phyloP scores from a whole-genome alignment of 2,113 vertebrate genomes.

The Lophius piscatorius region DNA sequence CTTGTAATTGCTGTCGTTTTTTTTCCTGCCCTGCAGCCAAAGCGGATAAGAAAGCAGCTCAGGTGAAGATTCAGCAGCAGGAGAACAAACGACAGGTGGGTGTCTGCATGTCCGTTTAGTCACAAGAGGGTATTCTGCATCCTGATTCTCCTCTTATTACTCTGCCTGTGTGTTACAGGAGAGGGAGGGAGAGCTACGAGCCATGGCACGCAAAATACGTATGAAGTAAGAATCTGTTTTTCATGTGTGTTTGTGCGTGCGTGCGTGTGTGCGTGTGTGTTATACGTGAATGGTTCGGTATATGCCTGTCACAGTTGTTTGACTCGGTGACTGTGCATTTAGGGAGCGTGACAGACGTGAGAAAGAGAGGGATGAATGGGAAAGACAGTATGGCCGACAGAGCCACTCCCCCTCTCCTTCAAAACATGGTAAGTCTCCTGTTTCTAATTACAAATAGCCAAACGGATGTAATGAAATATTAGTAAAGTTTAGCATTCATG shows the following conservation, averaged over 20 bases:
- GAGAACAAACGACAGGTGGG: conserved; percentile 90
- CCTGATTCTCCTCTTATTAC: not conserved
- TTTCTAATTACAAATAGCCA: conserved; percentile 3
- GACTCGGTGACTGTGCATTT: conserved; percentile 42
- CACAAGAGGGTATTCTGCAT: not conserved
- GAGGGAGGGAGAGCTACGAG: conserved; percentile 91
- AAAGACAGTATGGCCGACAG: conserved; percentile 89
- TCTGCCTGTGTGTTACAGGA: conserved; percentile 79
- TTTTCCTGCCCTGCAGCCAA: conserved; percentile 79
- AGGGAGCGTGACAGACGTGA: conserved; percentile 92
- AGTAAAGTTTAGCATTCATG: not conserved
- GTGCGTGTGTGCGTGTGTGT: not conserved
- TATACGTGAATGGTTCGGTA: conserved; percentile 9
- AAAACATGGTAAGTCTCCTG: conserved; percentile 82
- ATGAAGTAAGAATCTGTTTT: conserved; percentile 88
- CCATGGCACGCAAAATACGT: conserved; percentile 95
- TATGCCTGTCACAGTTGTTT: conserved; percentile 44
- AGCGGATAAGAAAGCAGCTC: conserved; percentile 93
- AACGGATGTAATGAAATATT: conserved; percentile 1
- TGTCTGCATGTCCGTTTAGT: not conserved
- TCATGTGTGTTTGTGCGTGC: conserved; percentile 2
- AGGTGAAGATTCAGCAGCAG: conserved; percentile 92
- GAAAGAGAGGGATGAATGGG: conserved; percentile 93
- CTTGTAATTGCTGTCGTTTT: no score
- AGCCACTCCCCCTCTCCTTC: conserved; percentile 90